Conservation (phyloP, 2,888 invertebrate genomes). For the Phlogophora meticulosa region DNA sequence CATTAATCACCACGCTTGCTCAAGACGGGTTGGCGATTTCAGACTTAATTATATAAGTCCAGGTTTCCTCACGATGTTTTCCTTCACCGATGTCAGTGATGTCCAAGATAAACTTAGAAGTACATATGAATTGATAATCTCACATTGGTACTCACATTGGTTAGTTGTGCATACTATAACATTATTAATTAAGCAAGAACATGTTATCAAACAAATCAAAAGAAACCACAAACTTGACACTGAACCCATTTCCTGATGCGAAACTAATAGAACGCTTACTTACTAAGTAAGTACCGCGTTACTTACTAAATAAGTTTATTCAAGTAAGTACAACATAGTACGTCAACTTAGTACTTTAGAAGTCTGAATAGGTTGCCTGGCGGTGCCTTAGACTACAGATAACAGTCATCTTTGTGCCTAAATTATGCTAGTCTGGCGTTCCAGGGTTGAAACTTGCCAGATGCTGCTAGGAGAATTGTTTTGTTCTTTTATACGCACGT, state of each 20-base stretch:
- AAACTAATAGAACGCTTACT: conserved; percentile 36
- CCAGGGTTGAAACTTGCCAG: conserved; percentile 45
- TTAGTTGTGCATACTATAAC: too few species aligned
- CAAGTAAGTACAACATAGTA: conserved; percentile 53
- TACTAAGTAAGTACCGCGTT: conserved; percentile 34
- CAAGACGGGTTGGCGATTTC: too few species aligned
- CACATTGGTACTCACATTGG: too few species aligned
- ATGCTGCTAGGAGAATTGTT: conserved; percentile 21
- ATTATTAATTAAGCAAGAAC: not conserved
- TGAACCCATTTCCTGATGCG: conserved; percentile 2
- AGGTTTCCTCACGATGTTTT: too few species aligned
- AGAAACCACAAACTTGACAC: conserved; percentile 13
- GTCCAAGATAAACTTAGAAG: too few species aligned
- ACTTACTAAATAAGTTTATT: conserved; percentile 54
- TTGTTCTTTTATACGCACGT: not conserved
- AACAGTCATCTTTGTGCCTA: conserved; percentile 68
- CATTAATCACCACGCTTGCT: too few species aligned
- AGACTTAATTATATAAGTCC: too few species aligned
- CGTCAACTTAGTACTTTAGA: conserved; percentile 51
- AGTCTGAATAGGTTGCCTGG: conserved; percentile 61
- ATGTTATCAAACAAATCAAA: conserved; percentile 1
- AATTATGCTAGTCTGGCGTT: conserved; percentile 63
- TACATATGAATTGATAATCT: too few species aligned
- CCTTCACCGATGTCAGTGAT: too few species aligned
- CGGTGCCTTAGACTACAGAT: conserved; percentile 61